These are phyloP conservation scores for Octodonta nipae DNA, from an alignment of 2,888 invertebrate genomes.

Conservation along the genomic window DNA sequence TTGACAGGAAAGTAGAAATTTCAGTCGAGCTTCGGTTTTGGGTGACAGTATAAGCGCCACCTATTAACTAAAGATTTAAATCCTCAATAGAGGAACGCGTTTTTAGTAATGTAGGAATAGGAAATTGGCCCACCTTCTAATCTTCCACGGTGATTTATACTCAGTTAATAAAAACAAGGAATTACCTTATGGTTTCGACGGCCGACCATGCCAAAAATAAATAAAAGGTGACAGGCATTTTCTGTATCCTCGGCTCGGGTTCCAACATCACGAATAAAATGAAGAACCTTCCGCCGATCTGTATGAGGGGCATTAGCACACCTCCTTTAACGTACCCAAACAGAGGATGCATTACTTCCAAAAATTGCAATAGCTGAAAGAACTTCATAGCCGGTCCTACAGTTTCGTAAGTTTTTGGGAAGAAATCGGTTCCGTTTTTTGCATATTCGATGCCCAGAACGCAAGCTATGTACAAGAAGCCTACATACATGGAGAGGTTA, in stretches of 20 bases:
- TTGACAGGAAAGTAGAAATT: constrained; percentile 5
- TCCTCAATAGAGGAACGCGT: too few species aligned
- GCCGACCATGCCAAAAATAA: constrained; percentile 73
- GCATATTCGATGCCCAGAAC: constrained; percentile 64
- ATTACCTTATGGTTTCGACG: constrained; percentile 70
- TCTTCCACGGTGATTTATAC: too few species aligned
- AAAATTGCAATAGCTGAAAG: constrained; percentile 45
- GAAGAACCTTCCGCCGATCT: constrained; percentile 63
- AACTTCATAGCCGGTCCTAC: constrained; percentile 69
- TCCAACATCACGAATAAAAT: constrained; percentile 67
- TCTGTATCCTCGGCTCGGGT: constrained; percentile 73
- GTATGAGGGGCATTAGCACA: constrained; percentile 56
- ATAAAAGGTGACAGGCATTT: constrained; percentile 75
- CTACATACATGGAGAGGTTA: constrained; percentile 80
- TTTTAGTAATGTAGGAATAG: too few species aligned
- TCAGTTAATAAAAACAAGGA: too few species aligned
- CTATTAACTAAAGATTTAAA: too few species aligned
- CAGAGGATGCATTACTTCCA: constrained; percentile 63
- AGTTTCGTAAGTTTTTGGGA: constrained; percentile 54
- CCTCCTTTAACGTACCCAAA: constrained; percentile 78
- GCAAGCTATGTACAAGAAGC: constrained; percentile 61
- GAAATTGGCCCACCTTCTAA: too few species aligned
- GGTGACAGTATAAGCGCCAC: too few species aligned
- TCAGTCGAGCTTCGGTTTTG: too few species aligned
- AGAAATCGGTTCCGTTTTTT: constrained; percentile 58